Percentiles rank a stretch among this genome's conserved stretches.
Conservation (phyloP, 2,113 vertebrate species). For the Oplegnathus fasciatus region DNA sequence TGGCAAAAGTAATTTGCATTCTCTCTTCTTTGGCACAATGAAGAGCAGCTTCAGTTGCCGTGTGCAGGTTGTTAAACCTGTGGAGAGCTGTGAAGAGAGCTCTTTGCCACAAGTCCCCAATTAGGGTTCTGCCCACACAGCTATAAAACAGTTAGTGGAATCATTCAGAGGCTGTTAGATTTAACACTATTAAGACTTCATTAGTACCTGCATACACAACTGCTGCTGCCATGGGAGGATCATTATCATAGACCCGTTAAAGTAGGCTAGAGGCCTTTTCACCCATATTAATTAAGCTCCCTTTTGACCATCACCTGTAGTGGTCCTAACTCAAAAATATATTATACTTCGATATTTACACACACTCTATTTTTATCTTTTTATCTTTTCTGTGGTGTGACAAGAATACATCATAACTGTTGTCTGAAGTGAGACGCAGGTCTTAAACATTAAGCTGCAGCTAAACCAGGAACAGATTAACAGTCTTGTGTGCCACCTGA, state of each 20-base stretch:
- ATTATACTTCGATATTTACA: background rate
- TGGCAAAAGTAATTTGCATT: slow-evolving; percentile 2
- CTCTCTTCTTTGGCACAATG: slow-evolving; percentile 42
- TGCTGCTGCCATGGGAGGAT: slow-evolving; percentile 64
- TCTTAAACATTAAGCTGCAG: background rate
- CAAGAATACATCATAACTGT: background rate
- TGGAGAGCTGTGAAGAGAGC: slow-evolving; percentile 76
- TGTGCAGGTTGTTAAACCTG: slow-evolving; percentile 74
- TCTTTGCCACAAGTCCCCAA: slow-evolving; percentile 82
- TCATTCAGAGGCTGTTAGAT: slow-evolving; percentile 84
- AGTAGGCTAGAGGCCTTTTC: slow-evolving; percentile 51
- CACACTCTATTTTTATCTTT: slow-evolving; percentile 2
- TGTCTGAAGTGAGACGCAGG: background rate
- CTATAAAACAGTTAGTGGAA: slow-evolving; percentile 87
- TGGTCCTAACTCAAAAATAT: background rate
- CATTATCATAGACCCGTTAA: slow-evolving; percentile 79
- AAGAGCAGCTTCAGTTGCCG: slow-evolving; percentile 49
- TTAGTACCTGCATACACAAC: slow-evolving; percentile 81
- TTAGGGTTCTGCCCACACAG: slow-evolving; percentile 85
- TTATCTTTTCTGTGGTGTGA: slow-evolving; percentile 1
- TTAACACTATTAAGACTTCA: slow-evolving; percentile 86
- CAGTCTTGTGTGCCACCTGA: background rate
- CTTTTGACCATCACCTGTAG: slow-evolving; percentile 8
- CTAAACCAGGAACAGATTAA: background rate
- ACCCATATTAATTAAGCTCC: slow-evolving; percentile 22